Base-by-base conservation (phyloP, 92 coral and sea anemone species). In the Paragorgia papillata region DNA sequence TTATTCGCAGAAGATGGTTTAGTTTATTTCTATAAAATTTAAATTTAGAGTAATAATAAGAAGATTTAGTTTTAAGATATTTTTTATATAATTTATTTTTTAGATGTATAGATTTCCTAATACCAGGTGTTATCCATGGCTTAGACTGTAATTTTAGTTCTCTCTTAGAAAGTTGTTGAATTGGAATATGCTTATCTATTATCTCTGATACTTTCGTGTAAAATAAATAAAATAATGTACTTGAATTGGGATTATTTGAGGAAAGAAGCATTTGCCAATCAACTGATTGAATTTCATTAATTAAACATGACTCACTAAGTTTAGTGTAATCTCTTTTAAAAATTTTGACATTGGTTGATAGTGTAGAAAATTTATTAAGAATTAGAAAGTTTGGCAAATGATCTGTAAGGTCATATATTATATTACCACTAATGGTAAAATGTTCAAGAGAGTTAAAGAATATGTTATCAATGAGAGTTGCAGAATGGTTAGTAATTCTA, bases 371-470 rank as follows among this genome's bases (percentile, higher is more conserved):
- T 30, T 84, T 79, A 41, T 84, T 78, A 57, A 84, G 31, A 57
- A 84, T 79, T 7, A 84, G 19, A 77, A 83, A 76, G 43, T 83
- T 83, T 25, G 83, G 83, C 64, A 83, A 54, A 58, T 83, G 83
- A 55, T 83, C 43, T 4, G 43, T 37, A 37, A 4, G 43, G 6
- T 37, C 43, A 37, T 37, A 37, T 37, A 10, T 10, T 84, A 34
- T 74, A 62, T 79, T 83, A 5, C 88, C 88, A 79, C 88, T 66
- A 22, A 84, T 79, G 31, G 54, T 66, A 70, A 75, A 77, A 43
- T 84, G 88, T 40, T 78, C 79, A 25, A 78, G 35, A 15, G 84
- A 84, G 33, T 79, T 84, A 55, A 84, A 84, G 28, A 84, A 79
- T 27, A 84, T 67, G 67, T 83, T 83, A 50, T 76, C 83, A 83